A percentile compares a stretch with the other conserved stretches of the same genome.
Conservation (phyloP, 53 echinoderm and acorn worm species). For the Crossaster papposus region DNA sequence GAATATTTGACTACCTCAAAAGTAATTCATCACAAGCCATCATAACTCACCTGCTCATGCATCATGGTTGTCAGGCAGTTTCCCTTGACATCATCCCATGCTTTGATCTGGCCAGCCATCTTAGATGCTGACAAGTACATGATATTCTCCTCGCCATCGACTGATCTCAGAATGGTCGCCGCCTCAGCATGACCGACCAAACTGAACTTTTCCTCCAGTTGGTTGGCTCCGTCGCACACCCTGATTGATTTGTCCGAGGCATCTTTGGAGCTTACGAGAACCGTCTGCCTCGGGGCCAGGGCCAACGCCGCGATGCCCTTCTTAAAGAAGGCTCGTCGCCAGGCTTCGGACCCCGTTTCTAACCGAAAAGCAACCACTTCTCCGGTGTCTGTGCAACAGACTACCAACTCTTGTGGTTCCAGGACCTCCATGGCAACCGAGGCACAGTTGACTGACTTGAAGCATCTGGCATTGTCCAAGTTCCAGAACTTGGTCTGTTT, state of each 20-base stretch:
- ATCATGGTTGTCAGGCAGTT: conserved; percentile 63
- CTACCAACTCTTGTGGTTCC: conserved; percentile 19
- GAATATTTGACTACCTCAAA: not conserved
- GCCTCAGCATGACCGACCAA: conserved; percentile 38
- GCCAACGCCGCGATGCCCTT: conserved; percentile 34
- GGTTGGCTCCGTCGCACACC: conserved; percentile 47
- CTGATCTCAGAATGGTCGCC: conserved; percentile 22
- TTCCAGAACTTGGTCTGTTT: conserved; percentile 73
- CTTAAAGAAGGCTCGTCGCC: conserved; percentile 41
- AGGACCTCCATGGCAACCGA: conserved; percentile 3
- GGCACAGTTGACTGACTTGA: conserved; percentile 21
- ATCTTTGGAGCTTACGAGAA: conserved; percentile 40
- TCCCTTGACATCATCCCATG: conserved; percentile 67
- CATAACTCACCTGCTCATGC: conserved; percentile 38
- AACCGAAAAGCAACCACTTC: conserved; percentile 33
- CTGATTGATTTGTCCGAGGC: conserved; percentile 28
- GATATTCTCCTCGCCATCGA: conserved; percentile 6
- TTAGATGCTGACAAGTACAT: conserved; percentile 58
- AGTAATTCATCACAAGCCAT: not conserved
- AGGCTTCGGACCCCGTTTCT: conserved; percentile 36
- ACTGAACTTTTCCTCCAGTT: conserved; percentile 28
- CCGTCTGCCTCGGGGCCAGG: conserved; percentile 28
- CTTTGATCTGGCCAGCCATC: conserved; percentile 60
- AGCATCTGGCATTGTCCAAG: conserved; percentile 31
- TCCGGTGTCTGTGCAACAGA: conserved; percentile 41